Conservation (phyloP, 2,113 vertebrate genomes). For the Castor canadensis region DNA sequence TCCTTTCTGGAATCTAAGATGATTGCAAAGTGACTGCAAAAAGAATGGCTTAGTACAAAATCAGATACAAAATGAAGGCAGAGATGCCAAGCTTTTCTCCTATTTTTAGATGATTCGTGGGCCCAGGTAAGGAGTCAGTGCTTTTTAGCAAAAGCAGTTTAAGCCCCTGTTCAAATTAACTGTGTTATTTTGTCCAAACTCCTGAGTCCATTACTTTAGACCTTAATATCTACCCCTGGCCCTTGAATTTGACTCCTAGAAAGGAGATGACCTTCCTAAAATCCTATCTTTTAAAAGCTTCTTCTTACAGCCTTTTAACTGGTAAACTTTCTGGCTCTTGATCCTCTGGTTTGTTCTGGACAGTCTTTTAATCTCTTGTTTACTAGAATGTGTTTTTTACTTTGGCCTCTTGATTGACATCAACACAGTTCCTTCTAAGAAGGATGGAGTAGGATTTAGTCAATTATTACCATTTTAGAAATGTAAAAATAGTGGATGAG, state of each 20-base stretch:
- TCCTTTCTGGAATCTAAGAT: too few species aligned
- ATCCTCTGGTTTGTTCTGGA: neutral
- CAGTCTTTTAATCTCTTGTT: neutral
- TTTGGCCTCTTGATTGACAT: neutral
- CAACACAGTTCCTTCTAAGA: neutral
- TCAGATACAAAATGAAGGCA: too few species aligned
- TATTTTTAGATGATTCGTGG: too few species aligned
- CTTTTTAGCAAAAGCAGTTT: too few species aligned
- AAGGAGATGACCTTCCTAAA: neutral
- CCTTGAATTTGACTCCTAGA: neutral
- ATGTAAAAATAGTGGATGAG: neutral
- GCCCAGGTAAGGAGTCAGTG: too few species aligned
- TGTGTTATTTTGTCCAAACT: slow-evolving; percentile 22
- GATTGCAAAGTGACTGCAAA: too few species aligned
- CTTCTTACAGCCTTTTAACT: neutral
- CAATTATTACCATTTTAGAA: slow-evolving; percentile 33
- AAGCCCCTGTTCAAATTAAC: too few species aligned
- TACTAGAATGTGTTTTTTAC: neutral
- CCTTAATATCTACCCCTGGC: neutral
- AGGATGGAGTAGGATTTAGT: neutral
- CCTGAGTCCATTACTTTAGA: neutral
- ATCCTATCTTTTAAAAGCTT: neutral
- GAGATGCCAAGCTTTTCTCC: too few species aligned
- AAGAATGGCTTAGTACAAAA: too few species aligned
- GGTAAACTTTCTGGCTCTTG: neutral